Evolutionary conservation across 2,113 vertebrate species (phyloP).

Genomic region (Amia ocellicauda): DNA sequence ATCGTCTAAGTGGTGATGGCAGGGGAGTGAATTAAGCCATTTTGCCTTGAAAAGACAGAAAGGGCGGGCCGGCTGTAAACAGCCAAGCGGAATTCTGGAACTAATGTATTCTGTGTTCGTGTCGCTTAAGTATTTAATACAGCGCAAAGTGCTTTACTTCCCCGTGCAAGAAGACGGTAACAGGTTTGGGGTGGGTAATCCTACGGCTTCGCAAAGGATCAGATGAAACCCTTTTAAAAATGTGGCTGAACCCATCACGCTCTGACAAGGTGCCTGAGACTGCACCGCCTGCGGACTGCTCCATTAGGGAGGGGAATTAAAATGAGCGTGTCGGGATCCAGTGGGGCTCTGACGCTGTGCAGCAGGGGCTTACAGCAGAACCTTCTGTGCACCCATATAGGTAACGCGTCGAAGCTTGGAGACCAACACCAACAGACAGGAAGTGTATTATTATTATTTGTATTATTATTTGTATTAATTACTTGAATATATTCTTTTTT

Average conservation of each 20-base stretch:
- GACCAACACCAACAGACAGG: background rate
- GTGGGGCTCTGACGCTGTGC: background rate
- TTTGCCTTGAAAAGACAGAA: too few relatives aligned
- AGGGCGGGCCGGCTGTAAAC: too few relatives aligned
- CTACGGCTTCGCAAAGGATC: background rate
- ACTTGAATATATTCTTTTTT: too few relatives aligned
- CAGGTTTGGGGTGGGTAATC: background rate
- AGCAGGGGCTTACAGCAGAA: background rate
- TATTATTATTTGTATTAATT: constrained; percentile 1
- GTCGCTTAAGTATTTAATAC: background rate
- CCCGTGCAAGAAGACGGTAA: too few relatives aligned
- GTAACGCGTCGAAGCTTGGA: background rate
- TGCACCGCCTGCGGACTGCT: background rate
- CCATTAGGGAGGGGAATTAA: constrained; percentile 10
- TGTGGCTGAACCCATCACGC: constrained; percentile 5
- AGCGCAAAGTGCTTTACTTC: too few relatives aligned
- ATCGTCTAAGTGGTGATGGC: too few relatives aligned
- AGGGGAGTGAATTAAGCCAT: too few relatives aligned
- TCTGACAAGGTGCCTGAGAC: background rate
- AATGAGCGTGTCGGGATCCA: background rate
- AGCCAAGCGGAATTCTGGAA: too few relatives aligned
- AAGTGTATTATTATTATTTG: constrained; percentile 21
- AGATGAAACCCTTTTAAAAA: background rate
- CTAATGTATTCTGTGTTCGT: background rate
- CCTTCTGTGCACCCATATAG: background rate